Evolutionary conservation across 2,113 vertebrate genomes (phyloP), one percentile per base, ranked within the genome.

Genomic region (Abramis brama): DNA sequence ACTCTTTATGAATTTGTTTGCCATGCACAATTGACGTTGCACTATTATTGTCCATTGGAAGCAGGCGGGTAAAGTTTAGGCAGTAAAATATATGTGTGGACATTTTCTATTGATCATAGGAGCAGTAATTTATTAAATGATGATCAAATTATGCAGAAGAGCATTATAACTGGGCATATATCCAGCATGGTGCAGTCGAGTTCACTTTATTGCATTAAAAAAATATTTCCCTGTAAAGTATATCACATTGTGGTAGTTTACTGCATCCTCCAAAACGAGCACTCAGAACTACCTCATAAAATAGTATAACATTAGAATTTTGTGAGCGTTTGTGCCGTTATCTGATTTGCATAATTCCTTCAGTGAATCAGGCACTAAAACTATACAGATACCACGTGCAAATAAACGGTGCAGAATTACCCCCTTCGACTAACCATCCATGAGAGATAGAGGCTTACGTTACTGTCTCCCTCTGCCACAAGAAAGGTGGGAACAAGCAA

Each of bases 401-500:
- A 45, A 45, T 45, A 25, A 73, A n/a, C 39, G 2, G 39, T 45
- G 39, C 23, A 25, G 91, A 90, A 23, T 13, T n/a, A 36, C 70
- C 33, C 7, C 66, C 17, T 39, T 36, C 9, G 33, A 70, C 66
- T 90, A 91, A 91, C 87, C 55, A 91, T 92, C 92, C 93, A 93
- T 90, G 92, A 93, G 93, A 94, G 92, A 94, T 92, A 95, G 92
- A 85, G 68, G 89, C 90, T 93, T 94, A 89, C 92, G 90, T 93
- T 92, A 92, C 91, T 92, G 89, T 92, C 91, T 88, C 91, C 88
- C 86, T 93, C 90, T 93, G 92, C 91, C 93, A 47, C 79, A 92
- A 91, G 94, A 93, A 90, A 92, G 92, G 91, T 94, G 91, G 93
- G 92, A 94, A 94, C 92, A 92, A 93, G 91, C 92, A 95, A 95